A percentile compares a stretch with the other conserved stretches of the same genome.
Evolutionary conservation across 1,140 invertebrate genomes (phyloP).

Genomic region (Berghia stephanieae): DNA sequence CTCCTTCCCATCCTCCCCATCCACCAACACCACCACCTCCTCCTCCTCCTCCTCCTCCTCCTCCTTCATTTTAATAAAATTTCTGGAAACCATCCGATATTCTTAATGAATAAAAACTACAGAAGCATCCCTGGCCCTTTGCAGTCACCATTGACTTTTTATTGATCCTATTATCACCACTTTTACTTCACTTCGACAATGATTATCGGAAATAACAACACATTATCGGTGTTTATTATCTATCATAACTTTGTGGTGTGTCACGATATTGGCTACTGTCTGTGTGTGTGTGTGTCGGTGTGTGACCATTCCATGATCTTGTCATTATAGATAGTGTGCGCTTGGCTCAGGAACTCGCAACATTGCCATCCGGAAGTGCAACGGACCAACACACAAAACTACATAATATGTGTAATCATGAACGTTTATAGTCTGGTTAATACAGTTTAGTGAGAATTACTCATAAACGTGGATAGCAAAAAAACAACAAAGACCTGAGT

Average conservation of each 20-base stretch:
- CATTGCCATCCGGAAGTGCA: no score
- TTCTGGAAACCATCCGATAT: not conserved
- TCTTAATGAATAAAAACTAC: not conserved
- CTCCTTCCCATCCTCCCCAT: no score
- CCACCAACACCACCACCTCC: no score
- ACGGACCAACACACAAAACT: no score
- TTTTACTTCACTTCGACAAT: not conserved
- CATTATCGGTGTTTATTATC: not conserved
- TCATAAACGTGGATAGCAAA: no score
- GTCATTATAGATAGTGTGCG: no score
- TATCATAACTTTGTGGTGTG: not conserved
- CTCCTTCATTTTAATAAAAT: not conserved
- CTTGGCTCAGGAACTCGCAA: no score
- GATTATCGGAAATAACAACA: not conserved
- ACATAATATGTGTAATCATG: no score
- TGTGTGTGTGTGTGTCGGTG: conserved; percentile 7
- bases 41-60: no score
- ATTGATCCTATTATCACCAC: not conserved
- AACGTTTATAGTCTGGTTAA: no score
- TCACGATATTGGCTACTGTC: not conserved
- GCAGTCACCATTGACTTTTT: not conserved
- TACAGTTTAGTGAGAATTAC: no score
- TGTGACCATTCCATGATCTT: not conserved
- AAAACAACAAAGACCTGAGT: no score
- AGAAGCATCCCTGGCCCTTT: not conserved